Percentiles rank a stretch among this genome's conserved stretches.
These are phyloP conservation scores for Malthinus flaveolus DNA, from an alignment of 2,888 invertebrate genomes.

Conservation along the genomic window DNA sequence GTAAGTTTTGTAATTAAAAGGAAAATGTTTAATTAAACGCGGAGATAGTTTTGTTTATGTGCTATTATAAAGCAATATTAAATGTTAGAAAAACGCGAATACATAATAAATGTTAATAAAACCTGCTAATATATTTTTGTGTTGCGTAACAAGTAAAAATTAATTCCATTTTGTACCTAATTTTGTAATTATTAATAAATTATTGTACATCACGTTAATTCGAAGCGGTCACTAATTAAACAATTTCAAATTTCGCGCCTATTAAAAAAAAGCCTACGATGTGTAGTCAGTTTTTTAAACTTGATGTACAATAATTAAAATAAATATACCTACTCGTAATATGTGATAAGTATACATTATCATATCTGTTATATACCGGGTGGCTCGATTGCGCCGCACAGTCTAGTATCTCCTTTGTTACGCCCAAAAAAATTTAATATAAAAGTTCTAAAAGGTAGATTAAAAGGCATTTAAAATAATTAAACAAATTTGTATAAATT, in stretches of 20 bases:
- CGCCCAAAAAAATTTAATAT: too few relatives aligned
- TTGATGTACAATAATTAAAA: background rate
- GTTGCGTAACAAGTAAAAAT: slow-evolving; percentile 17
- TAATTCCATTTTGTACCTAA: slow-evolving; percentile 27
- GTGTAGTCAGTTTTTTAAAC: slow-evolving; percentile 12
- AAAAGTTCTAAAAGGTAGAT: too few relatives aligned
- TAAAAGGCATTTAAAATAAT: too few relatives aligned
- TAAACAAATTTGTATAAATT: too few relatives aligned
- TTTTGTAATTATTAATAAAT: slow-evolving; percentile 13
- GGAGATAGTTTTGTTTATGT: slow-evolving; percentile 3
- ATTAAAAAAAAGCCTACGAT: background rate
- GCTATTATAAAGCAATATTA: slow-evolving; percentile 41
- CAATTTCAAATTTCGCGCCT: background rate
- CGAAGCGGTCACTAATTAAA: background rate
- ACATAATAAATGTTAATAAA: slow-evolving; percentile 19
- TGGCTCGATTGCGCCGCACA: too few relatives aligned
- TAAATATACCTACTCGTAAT: slow-evolving; percentile 37
- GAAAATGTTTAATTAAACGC: background rate
- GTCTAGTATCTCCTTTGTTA: too few relatives aligned
- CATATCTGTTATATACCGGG: slow-evolving; percentile 34
- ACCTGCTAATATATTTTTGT: slow-evolving; percentile 22
- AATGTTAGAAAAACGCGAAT: slow-evolving; percentile 35
- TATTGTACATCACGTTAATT: slow-evolving; percentile 38
- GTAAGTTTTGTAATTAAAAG: too few relatives aligned
- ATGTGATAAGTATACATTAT: slow-evolving; percentile 43